phyloP scores from a whole-genome alignment of 1,140 invertebrate genomes.

The Lasaia peninsularis region DNA sequence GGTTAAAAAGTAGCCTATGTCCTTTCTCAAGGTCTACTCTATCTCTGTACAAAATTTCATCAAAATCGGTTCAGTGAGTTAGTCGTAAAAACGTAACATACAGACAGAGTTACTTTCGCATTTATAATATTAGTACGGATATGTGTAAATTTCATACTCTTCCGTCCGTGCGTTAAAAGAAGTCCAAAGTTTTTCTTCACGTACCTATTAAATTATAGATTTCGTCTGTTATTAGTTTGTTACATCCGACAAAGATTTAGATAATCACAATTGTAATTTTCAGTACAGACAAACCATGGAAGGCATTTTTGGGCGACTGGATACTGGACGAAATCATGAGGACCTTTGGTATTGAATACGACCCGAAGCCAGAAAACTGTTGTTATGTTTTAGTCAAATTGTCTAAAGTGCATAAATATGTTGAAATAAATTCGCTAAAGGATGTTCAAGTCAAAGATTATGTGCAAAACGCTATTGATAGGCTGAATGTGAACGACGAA shows the following conservation, averaged over 20 bases:
- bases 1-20: no score
- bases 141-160: no score
- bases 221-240: no score
- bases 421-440: constrained; percentile 73
- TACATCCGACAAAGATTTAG: background rate
- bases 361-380: constrained; percentile 81
- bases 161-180: no score
- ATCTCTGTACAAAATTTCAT: no score
- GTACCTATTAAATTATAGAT: no score
- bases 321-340: constrained; percentile 79
- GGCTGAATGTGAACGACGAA: constrained; percentile 80
- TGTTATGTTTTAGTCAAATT: constrained; percentile 85
- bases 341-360: constrained; percentile 84
- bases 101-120: no score
- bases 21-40: no score
- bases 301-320: constrained; percentile 87
- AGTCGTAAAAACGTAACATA: no score
- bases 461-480: constrained; percentile 79
- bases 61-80: no score
- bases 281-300: constrained; percentile 84
- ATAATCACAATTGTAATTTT: constrained; percentile 31
- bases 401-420: constrained; percentile 79
- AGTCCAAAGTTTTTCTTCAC: no score
- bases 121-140: no score
- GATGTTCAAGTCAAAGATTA: constrained; percentile 78